Evolutionary conservation across 2,888 invertebrate species (phyloP).

Genomic region (Abrostola triplasia): DNA sequence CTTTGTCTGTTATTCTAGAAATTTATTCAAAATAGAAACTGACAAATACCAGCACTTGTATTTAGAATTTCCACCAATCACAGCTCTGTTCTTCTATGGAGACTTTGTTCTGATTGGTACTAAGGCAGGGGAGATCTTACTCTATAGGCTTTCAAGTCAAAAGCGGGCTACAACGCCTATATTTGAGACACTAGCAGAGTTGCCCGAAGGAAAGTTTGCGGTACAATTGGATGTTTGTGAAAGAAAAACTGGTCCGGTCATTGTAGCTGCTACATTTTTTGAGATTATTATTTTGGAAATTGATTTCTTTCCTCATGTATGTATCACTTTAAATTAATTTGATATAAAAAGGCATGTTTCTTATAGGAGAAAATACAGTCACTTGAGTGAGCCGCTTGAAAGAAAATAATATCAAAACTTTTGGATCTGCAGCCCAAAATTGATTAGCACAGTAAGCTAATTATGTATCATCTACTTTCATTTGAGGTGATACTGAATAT

Average conservation of each 20-base stretch:
- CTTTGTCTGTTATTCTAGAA: conserved; percentile 78
- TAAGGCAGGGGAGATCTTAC: conserved; percentile 69
- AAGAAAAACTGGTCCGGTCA: conserved; percentile 73
- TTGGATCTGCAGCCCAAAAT: too few species aligned
- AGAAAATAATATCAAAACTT: too few species aligned
- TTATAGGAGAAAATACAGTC: neutral
- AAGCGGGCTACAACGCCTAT: conserved; percentile 65
- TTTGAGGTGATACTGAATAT: too few species aligned
- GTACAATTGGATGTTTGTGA: conserved; percentile 78
- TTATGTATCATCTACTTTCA: too few species aligned
- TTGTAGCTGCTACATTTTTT: conserved; percentile 74
- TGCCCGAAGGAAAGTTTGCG: conserved; percentile 77
- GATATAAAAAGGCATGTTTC: neutral
- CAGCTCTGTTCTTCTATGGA: conserved; percentile 79
- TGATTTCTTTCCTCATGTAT: conserved; percentile 77
- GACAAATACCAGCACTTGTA: conserved; percentile 75
- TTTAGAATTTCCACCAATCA: conserved; percentile 77
- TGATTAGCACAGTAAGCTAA: too few species aligned
- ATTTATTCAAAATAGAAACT: conserved; percentile 78
- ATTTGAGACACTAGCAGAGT: conserved; percentile 69
- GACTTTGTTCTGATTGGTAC: conserved; percentile 77
- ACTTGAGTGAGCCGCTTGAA: neutral
- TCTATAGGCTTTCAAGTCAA: conserved; percentile 76
- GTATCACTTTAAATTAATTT: conserved; percentile 48
- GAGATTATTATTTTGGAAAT: conserved; percentile 73